Conservation (phyloP, 2,888 invertebrate genomes). For the Incurvaria masculella region DNA sequence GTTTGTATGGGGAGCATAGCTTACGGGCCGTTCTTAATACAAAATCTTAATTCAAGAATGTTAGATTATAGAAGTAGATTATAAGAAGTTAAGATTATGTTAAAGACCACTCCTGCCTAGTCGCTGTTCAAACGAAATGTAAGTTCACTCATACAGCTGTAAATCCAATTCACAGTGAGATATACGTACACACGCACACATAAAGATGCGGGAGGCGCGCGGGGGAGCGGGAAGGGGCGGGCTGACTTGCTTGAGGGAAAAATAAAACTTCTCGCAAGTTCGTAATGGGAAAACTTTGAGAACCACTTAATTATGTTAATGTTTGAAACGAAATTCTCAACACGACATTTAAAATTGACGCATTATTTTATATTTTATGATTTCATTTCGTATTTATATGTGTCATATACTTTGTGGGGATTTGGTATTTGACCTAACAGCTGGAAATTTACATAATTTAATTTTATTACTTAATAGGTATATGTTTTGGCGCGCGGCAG, state of each 20-base stretch:
- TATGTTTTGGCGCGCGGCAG: too few species aligned
- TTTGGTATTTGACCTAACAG: not conserved
- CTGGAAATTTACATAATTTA: too few species aligned
- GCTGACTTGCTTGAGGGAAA: slow-evolving; percentile 57
- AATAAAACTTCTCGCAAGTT: slow-evolving; percentile 59
- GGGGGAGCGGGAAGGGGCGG: slow-evolving; percentile 15
- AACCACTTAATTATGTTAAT: slow-evolving; percentile 59
- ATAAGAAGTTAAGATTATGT: too few species aligned
- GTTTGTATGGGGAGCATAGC: too few species aligned
- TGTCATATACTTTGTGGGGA: not conserved
- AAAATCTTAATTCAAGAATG: too few species aligned
- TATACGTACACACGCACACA: slow-evolving; percentile 45
- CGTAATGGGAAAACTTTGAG: slow-evolving; percentile 59
- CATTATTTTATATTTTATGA: too few species aligned
- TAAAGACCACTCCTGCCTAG: not conserved
- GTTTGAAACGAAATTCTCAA: slow-evolving; percentile 57
- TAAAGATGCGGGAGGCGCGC: too few species aligned
- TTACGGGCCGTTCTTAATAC: too few species aligned
- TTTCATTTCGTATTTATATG: too few species aligned
- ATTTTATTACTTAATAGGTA: too few species aligned
- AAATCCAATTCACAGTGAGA: slow-evolving; percentile 54
- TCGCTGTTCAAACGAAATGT: slow-evolving; percentile 35
- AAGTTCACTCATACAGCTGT: slow-evolving; percentile 51
- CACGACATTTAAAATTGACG: slow-evolving; percentile 51
- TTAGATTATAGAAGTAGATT: too few species aligned